Evolutionary conservation across 2,797 vertebrate species (phyloP).

Genomic region (Buphagus erythrorhynchus): DNA sequence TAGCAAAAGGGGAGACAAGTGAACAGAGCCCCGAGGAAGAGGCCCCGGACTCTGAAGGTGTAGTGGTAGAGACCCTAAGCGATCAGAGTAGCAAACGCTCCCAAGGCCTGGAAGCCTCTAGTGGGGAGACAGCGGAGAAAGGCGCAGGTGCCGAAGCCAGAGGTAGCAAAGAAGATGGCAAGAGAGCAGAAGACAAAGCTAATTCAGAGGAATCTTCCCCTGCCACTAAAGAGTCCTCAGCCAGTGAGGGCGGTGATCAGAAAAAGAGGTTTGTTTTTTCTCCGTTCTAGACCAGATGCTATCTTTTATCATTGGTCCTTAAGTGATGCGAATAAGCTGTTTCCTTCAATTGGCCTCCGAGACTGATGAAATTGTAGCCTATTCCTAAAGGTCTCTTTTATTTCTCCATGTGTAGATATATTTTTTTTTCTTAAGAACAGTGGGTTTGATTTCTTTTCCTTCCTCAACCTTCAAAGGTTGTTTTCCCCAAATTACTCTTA

Average conservation of each 20-base stretch:
- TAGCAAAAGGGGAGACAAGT: conserved; percentile 84
- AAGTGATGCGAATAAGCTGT: conserved; percentile 78
- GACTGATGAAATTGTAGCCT: conserved; percentile 70
- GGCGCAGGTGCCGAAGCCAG: conserved; percentile 84
- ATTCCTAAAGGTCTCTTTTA: conserved; percentile 65
- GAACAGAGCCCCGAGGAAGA: conserved; percentile 77
- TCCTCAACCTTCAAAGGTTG: conserved; percentile 76
- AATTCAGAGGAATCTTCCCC: conserved; percentile 86
- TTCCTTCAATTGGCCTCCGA: conserved; percentile 82
- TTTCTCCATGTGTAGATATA: conserved; percentile 69
- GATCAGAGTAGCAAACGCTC: conserved; percentile 87
- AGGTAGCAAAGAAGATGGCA: conserved; percentile 82
- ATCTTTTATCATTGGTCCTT: conserved; percentile 92
- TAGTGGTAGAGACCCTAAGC: conserved; percentile 83
- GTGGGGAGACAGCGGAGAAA: conserved; percentile 83
- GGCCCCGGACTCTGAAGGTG: conserved; percentile 80
- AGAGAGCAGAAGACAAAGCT: conserved; percentile 88
- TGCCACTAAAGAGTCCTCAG: conserved; percentile 95
- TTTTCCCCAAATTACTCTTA: conserved; percentile 72
- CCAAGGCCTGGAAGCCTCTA: conserved; percentile 79
- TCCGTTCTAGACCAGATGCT: conserved; percentile 98
- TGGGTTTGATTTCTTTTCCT: conserved; percentile 71
- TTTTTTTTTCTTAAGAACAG: neutral
- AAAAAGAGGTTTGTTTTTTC: conserved; percentile 94
- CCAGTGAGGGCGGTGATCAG: conserved; percentile 99